phyloP scores from a whole-genome alignment of 2,113 vertebrate species.

The Corydoras maculifer region DNA sequence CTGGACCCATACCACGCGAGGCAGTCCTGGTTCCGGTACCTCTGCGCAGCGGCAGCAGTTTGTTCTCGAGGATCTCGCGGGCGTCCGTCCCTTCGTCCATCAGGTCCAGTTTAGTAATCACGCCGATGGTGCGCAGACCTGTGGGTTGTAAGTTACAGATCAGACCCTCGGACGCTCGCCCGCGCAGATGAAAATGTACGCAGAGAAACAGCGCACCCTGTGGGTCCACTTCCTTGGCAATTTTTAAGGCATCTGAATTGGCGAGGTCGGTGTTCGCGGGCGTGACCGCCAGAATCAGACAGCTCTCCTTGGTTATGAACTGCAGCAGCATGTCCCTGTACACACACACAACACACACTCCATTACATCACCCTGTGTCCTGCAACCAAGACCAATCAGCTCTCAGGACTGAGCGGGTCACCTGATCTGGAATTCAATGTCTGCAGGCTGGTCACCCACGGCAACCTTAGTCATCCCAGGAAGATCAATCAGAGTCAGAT shows the following conservation, averaged over 20 bases:
- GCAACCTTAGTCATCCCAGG: conserved; percentile 96
- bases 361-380: not conserved
- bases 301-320: conserved; percentile 90
- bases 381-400: not conserved
- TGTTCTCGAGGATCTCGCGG: conserved; percentile 89
- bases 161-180: too few relatives aligned
- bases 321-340: conserved; percentile 82
- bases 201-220: conserved; percentile 66
- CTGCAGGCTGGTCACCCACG: conserved; percentile 85
- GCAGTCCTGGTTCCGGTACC: conserved; percentile 55
- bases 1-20: too few relatives aligned
- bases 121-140: conserved; percentile 90
- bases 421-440: conserved; percentile 92
- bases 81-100: conserved; percentile 96
- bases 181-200: not conserved
- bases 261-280: conserved; percentile 90
- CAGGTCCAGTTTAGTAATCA: conserved; percentile 93
- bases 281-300: conserved; percentile 86
- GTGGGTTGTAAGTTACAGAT: conserved; percentile 24
- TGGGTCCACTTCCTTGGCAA: conserved; percentile 90
- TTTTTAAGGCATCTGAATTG: conserved; percentile 91
- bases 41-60: conserved; percentile 83
- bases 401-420: not conserved
- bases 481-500: conserved; percentile 46
- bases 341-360: not conserved